These are phyloP conservation scores for Sakesphorus luctuosus DNA, from an alignment of 2,113 vertebrate species.

Conservation along the genomic window DNA sequence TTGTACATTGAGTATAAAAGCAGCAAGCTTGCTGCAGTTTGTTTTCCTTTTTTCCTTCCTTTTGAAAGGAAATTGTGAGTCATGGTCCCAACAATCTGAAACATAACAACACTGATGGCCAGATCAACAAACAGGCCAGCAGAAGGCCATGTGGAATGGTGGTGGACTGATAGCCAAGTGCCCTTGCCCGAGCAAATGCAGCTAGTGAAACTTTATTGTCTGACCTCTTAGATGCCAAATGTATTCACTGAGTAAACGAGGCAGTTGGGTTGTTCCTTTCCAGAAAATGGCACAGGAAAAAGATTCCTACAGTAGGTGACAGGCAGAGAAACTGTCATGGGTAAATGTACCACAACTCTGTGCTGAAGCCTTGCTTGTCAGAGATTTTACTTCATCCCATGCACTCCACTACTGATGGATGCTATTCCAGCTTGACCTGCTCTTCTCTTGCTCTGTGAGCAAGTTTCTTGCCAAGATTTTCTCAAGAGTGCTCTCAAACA, in stretches of 20 bases:
- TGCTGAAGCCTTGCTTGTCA: not conserved
- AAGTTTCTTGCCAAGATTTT: constrained; percentile 43
- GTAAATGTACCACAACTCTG: not conserved
- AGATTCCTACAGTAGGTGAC: not conserved
- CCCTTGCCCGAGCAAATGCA: not conserved
- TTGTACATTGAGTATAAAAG: not conserved
- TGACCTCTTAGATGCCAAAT: not conserved
- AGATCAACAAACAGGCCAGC: constrained; percentile 28
- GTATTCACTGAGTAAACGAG: not conserved
- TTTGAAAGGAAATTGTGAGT: constrained; percentile 19
- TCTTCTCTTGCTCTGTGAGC: constrained; percentile 26
- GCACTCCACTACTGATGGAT: not conserved
- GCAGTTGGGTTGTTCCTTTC: constrained; percentile 21
- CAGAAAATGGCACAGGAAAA: not conserved
- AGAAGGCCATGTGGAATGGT: not conserved
- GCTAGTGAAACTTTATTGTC: not conserved
- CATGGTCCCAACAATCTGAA: not conserved
- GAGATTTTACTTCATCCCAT: not conserved
- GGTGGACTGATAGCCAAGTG: not conserved
- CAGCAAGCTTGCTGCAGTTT: constrained; percentile 1
- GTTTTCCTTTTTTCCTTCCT: not conserved
- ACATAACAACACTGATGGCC: not conserved
- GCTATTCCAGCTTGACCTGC: constrained; percentile 47
- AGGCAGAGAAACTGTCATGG: not conserved
- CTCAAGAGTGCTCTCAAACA: constrained; percentile 15